A percentile compares a stretch with the other conserved stretches of the same genome.
Conservation (phyloP, 2,113 vertebrate species). For the Phoxinus phoxinus region DNA sequence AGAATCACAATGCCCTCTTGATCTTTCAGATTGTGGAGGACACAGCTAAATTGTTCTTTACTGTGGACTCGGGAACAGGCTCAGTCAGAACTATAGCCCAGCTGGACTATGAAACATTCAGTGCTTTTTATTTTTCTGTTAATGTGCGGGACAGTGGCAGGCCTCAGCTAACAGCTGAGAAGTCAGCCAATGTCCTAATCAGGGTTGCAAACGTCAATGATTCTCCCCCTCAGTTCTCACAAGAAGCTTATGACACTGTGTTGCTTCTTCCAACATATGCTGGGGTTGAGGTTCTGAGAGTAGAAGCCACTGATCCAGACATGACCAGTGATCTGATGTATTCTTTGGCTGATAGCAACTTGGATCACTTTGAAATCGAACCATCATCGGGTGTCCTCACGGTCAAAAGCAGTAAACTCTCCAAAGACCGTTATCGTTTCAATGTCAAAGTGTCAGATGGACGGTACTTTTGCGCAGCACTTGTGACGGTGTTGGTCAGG, state of each 20-base stretch:
- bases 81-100: constrained; percentile 91
- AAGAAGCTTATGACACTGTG: constrained; percentile 87
- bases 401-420: constrained; percentile 86
- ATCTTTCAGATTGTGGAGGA: constrained; percentile 93
- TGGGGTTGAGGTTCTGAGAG: constrained; percentile 88
- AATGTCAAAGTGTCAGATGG: constrained; percentile 91
- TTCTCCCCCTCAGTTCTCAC: constrained; percentile 90
- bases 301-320: constrained; percentile 91
- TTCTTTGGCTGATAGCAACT: constrained; percentile 84
- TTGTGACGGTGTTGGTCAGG: constrained; percentile 85
- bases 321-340: constrained; percentile 81
- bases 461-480: constrained; percentile 85
- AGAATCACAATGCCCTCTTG: constrained; percentile 91
- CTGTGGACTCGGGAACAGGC: constrained; percentile 92
- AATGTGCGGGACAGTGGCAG: constrained; percentile 91
- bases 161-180: constrained; percentile 86
- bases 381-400: constrained; percentile 85
- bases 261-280: constrained; percentile 90
- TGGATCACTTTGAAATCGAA: constrained; percentile 86
- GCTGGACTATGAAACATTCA: constrained; percentile 91
- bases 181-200: constrained; percentile 87
- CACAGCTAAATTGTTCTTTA: constrained; percentile 90
- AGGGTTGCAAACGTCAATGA: constrained; percentile 94
- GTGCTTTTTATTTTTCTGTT: constrained; percentile 89
- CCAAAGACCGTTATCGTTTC: constrained; percentile 88